Percentiles rank a stretch among this genome's conserved stretches.
phyloP scores from a whole-genome alignment of 92 coral and sea anemone species.

The Actinostola sp. region DNA sequence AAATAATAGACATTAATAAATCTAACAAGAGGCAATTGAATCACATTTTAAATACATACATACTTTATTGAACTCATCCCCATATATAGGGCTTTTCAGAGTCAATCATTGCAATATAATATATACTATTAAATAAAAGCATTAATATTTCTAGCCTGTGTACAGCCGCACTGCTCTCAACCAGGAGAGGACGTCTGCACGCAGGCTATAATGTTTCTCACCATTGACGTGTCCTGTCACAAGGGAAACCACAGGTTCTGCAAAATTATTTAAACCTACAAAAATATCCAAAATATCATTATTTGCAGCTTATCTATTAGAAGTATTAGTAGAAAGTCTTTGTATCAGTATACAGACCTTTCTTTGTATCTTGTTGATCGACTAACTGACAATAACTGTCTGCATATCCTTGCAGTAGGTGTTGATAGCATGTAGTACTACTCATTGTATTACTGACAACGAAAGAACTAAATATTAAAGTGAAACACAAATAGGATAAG shows the following conservation, averaged over 20 bases:
- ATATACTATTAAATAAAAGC: too few species aligned
- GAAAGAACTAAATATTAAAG: not conserved
- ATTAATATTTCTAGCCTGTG: too few species aligned
- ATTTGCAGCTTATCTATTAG: not conserved
- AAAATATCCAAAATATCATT: not conserved
- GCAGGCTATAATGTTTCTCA: not conserved
- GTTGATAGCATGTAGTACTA: conserved; percentile 37
- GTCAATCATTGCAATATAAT: too few species aligned
- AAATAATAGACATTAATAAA: too few species aligned
- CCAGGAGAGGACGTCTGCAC: too few species aligned
- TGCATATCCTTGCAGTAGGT: conserved; percentile 43
- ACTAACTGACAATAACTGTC: conserved; percentile 59
- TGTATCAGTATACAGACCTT: conserved; percentile 48
- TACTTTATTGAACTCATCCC: too few species aligned
- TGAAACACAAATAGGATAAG: not conserved
- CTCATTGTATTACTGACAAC: conserved; percentile 53
- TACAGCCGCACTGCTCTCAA: too few species aligned
- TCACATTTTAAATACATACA: too few species aligned
- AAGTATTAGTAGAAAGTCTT: not conserved
- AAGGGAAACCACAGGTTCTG: conserved; percentile 69
- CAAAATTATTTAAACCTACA: conserved; percentile 80
- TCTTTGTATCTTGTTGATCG: conserved; percentile 71
- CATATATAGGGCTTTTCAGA: too few species aligned
- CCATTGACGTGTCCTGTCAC: conserved; percentile 77
- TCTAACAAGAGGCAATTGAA: too few species aligned